These are phyloP conservation scores for Caiman crocodilus DNA, from an alignment of 2,797 vertebrate genomes.

Conservation along the genomic window DNA sequence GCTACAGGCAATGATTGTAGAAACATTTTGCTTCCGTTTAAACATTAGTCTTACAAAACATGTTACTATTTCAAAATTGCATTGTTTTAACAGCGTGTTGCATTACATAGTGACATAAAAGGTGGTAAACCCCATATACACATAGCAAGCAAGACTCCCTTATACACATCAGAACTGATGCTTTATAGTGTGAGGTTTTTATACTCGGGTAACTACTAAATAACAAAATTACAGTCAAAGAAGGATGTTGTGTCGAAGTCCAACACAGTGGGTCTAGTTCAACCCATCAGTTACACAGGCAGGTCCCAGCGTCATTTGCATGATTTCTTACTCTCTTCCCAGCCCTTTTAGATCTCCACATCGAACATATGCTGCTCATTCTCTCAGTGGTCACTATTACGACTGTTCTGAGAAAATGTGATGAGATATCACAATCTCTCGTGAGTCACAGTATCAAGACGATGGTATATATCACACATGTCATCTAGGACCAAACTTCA, in stretches of 20 bases:
- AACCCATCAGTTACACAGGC: neutral
- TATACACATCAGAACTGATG: neutral
- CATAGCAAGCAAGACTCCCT: neutral
- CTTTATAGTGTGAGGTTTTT: neutral
- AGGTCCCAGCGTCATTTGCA: neutral
- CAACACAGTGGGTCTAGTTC: neutral
- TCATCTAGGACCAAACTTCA: no score
- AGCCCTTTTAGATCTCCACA: neutral
- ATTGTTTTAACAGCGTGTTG: neutral
- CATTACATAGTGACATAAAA: neutral
- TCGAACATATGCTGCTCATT: no score
- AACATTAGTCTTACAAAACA: neutral
- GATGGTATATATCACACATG: no score
- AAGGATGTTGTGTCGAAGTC: neutral
- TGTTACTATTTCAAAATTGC: neutral
- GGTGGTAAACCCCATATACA: neutral
- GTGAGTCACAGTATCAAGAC: no score
- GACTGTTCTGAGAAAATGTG: no score
- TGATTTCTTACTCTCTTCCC: neutral
- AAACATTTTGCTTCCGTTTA: neutral
- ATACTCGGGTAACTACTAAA: neutral
- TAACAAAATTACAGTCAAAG: neutral
- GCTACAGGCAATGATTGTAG: neutral
- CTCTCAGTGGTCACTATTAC: no score
- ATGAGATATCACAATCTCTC: no score